A percentile compares a stretch with the other conserved stretches of the same genome.
These are phyloP conservation scores for Drosophila truncata DNA, from an alignment of 1,140 invertebrate species.

Conservation along the genomic window DNA sequence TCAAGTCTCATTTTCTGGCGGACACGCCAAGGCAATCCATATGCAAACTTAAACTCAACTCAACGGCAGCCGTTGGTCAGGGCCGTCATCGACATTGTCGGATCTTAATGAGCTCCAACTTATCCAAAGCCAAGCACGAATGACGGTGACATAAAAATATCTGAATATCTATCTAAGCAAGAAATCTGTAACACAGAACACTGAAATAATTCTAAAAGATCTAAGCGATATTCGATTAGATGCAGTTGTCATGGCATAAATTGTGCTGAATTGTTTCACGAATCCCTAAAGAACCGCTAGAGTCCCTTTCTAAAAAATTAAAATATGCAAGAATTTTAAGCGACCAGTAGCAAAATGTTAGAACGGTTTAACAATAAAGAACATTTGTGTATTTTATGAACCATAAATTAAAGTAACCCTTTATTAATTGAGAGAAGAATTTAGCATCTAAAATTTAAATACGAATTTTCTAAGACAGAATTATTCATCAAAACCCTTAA, in stretches of 20 bases:
- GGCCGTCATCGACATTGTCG: slow-evolving; percentile 34
- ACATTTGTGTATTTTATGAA: not conserved
- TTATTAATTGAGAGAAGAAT: not conserved
- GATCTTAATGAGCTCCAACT: slow-evolving; percentile 39
- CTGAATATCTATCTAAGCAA: slow-evolving; percentile 15
- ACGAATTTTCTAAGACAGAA: not conserved
- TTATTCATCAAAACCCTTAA: not conserved
- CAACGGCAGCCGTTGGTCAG: slow-evolving; percentile 42
- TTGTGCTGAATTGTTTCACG: not conserved
- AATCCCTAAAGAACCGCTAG: not conserved
- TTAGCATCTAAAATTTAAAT: not conserved
- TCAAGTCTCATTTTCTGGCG: slow-evolving; percentile 18
- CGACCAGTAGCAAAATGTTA: not conserved
- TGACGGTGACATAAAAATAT: slow-evolving; percentile 39
- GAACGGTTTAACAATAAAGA: not conserved
- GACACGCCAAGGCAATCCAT: slow-evolving; percentile 49
- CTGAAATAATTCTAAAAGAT: slow-evolving; percentile 14
- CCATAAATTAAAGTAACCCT: not conserved
- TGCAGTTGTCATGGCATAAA: slow-evolving; percentile 13
- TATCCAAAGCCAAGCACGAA: slow-evolving; percentile 27
- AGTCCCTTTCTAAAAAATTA: slow-evolving; percentile 39
- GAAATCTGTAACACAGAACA: slow-evolving; percentile 22
- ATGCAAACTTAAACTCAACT: slow-evolving; percentile 24
- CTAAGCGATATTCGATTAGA: slow-evolving; percentile 19
- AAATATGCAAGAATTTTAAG: slow-evolving; percentile 19